Conservation (phyloP, 2,797 vertebrate species). For the Lateolabrax maculatus region DNA sequence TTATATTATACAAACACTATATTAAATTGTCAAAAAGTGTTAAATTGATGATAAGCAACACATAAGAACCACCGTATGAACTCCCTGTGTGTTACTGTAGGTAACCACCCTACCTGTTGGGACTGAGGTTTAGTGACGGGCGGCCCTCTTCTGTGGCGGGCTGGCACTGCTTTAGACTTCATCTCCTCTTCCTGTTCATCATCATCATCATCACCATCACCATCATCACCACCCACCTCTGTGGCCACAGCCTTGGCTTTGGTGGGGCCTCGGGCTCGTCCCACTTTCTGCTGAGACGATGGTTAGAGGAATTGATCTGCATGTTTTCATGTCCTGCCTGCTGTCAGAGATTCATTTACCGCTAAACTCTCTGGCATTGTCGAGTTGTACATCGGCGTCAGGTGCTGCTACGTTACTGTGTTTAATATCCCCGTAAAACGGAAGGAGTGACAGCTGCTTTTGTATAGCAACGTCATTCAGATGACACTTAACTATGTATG, state of each 20-base stretch:
- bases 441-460: not conserved
- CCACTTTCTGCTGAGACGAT: slow-evolving; percentile 56
- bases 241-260: slow-evolving; percentile 11
- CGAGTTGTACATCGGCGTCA: no score
- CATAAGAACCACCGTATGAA: not conserved
- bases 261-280: slow-evolving; percentile 20
- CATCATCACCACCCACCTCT: slow-evolving; percentile 17
- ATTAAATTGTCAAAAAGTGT: not conserved
- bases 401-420: not conserved
- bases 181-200: not conserved
- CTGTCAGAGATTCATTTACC: not conserved
- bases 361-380: no score
- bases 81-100: not conserved
- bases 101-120: no score
- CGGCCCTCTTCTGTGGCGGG: slow-evolving; percentile 39
- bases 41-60: not conserved
- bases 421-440: not conserved
- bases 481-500: not conserved
- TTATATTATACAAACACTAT: no score
- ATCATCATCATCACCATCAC: no score
- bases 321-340: not conserved
- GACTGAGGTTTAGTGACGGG: slow-evolving; percentile 27
- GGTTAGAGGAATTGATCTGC: not conserved
- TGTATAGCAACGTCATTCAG: not conserved
- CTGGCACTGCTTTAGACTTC: slow-evolving; percentile 48